Evolutionary conservation across 2,113 vertebrate genomes (phyloP), one percentile per base, ranked within the genome.

Genomic region (Salvator merianae): DNA sequence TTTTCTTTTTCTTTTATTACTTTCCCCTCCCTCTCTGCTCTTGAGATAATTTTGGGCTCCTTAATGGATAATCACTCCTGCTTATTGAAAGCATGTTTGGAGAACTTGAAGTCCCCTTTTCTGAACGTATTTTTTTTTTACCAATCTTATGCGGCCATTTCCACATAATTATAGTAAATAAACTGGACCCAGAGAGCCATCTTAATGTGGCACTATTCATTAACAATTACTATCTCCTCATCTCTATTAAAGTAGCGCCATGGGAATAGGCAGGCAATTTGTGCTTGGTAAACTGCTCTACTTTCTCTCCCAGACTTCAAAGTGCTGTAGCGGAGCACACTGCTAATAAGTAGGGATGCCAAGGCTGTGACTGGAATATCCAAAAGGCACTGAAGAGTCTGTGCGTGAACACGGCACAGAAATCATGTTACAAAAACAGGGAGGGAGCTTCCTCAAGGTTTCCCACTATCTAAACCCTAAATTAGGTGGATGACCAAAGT

Each of bases 161-260:
- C 71, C 9, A 0, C 77, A 85, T 82, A 90, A 93, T 93, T 92
- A 90, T 83, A 77, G 86, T 20, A 74, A 90, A 87, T 84, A 89
- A 32, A 93, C 91, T 73, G 63, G 90, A 93, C 86, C 86, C 88
- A 2, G 88, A 90, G 86, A 94, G 90, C 81, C 7, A 59, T 75
- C 84, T 92, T 70, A 90, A 90, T 20, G 3, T 5, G 43, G 76
- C 73, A 2, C 76, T 87, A 77, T 92, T 92, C 93, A 90, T 94
- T 90, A 93, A 74, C 84, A 81, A 88, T 77, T 7, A 7, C 84
- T 8, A 83, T 71, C 83, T 81, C 85, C 72, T 72, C 77, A 4
- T 28, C 0, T 0, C 8, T 3, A 38, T 66, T n/a, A 84, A 87
- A 75, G 0, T n/a, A 0, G 0, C 85, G 90, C 40, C 28, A 32